phyloP scores from a whole-genome alignment of 2,797 vertebrate genomes.

The Enoplosus armatus region DNA sequence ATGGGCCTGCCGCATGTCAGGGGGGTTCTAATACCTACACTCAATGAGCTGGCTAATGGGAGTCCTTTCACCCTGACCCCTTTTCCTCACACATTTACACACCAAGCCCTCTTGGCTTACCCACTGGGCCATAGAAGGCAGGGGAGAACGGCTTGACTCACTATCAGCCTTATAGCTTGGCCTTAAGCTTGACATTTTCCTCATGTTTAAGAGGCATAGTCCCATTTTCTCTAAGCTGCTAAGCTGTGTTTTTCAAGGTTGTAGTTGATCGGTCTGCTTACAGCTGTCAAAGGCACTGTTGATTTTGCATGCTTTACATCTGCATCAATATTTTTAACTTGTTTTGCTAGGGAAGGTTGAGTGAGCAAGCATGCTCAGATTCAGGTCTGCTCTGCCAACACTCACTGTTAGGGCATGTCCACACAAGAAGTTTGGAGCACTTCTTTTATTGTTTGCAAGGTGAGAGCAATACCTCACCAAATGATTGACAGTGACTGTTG shows the following conservation, averaged over 20 bases:
- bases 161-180: slow-evolving; percentile 38
- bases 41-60: slow-evolving; percentile 82
- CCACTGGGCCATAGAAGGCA: slow-evolving; percentile 55
- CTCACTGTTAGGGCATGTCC: slow-evolving; percentile 19
- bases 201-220: slow-evolving; percentile 54
- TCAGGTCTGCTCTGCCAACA: slow-evolving; percentile 4
- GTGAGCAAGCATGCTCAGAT: slow-evolving; percentile 11
- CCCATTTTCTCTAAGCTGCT: slow-evolving; percentile 57
- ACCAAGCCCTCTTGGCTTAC: slow-evolving; percentile 68
- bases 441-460: slow-evolving; percentile 28
- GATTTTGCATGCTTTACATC: slow-evolving; percentile 47
- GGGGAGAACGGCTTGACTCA: slow-evolving; percentile 45
- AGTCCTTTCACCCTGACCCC: slow-evolving; percentile 78
- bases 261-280: slow-evolving; percentile 51
- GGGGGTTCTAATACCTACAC: slow-evolving; percentile 75
- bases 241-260: slow-evolving; percentile 59
- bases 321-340: slow-evolving; percentile 56
- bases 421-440: background rate
- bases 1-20: slow-evolving; percentile 69
- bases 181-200: slow-evolving; percentile 69
- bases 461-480: background rate
- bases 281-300: slow-evolving; percentile 48
- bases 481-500: background rate
- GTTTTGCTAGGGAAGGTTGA: slow-evolving; percentile 38
- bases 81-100: slow-evolving; percentile 77